Conservation (phyloP, 1,140 invertebrate species). For the Trachymyrmex cornetzi region DNA sequence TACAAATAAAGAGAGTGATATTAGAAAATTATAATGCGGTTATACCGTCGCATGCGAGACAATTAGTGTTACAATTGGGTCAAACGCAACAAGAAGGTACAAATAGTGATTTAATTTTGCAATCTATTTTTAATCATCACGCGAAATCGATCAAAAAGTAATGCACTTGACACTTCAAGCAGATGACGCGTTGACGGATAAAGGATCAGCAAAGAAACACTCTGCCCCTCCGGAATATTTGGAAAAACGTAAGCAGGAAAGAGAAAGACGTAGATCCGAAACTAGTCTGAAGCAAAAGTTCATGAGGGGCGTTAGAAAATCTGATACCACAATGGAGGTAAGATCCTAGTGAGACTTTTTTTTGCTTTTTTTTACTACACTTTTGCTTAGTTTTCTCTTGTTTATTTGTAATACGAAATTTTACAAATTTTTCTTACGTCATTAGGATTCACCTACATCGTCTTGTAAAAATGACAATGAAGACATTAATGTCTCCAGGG, state of each 20-base stretch:
- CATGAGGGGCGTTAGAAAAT: slow-evolving; percentile 85
- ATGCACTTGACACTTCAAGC: not conserved
- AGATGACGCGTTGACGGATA: slow-evolving; percentile 83
- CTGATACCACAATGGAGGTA: slow-evolving; percentile 85
- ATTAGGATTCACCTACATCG: slow-evolving; percentile 81
- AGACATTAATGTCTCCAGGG: slow-evolving; percentile 80
- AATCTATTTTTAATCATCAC: not conserved
- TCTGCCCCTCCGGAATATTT: slow-evolving; percentile 95
- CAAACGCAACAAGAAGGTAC: slow-evolving; percentile 91
- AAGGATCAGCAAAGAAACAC: slow-evolving; percentile 89
- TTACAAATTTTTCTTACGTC: not conserved
- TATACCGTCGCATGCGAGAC: slow-evolving; percentile 97
- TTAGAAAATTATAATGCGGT: slow-evolving; percentile 97
- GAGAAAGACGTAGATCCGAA: slow-evolving; percentile 90
- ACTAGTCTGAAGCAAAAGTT: slow-evolving; percentile 88
- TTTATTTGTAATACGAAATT: not conserved
- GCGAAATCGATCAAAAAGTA: not conserved
- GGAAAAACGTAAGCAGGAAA: slow-evolving; percentile 92
- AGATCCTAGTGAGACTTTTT: not conserved
- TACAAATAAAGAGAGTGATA: slow-evolving; percentile 96
- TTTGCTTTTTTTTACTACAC: not conserved
- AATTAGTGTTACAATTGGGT: slow-evolving; percentile 96
- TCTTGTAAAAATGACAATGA: slow-evolving; percentile 79
- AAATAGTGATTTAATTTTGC: not conserved
- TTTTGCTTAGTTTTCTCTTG: not conserved